Evolutionary conservation across 30 jellyfish, hydroid and myxozoan genomes (phyloP).

Genomic region (Mastigias papua): DNA sequence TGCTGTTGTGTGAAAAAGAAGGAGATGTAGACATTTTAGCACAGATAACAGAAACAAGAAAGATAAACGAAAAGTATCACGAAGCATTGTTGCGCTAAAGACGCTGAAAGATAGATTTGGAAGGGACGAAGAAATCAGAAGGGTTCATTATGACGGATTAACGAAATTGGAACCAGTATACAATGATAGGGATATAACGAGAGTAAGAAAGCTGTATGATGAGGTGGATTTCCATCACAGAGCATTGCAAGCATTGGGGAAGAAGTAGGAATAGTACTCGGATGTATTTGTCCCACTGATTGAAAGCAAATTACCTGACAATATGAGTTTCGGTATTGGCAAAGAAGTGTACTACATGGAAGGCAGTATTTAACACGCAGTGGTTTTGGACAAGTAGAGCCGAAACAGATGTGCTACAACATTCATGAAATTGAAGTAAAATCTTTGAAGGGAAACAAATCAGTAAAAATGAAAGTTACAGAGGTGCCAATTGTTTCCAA

Average conservation of each 20-base stretch:
- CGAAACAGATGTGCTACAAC: too few species aligned
- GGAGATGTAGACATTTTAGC: too few species aligned
- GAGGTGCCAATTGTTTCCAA: too few species aligned
- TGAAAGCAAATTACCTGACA: slow-evolving; percentile 33
- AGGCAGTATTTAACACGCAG: too few species aligned
- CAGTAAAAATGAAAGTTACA: too few species aligned
- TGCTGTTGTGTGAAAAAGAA: too few species aligned
- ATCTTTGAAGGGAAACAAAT: too few species aligned
- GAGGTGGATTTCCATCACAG: slow-evolving; percentile 6
- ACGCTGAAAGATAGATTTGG: slow-evolving; percentile 59
- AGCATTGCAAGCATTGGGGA: slow-evolving; percentile 38
- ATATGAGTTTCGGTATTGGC: background rate
- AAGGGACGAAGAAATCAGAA: slow-evolving; percentile 14
- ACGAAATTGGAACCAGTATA: slow-evolving; percentile 15
- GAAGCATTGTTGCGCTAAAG: slow-evolving; percentile 1
- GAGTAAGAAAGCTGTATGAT: slow-evolving; percentile 22
- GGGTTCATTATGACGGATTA: slow-evolving; percentile 37
- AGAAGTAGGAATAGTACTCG: slow-evolving; percentile 28
- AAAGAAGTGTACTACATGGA: background rate
- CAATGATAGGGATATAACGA: slow-evolving; percentile 3
- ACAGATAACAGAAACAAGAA: too few species aligned
- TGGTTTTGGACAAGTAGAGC: too few species aligned
- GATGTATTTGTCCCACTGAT: slow-evolving; percentile 39
- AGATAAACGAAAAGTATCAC: too few species aligned
- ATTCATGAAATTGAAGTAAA: too few species aligned